Base-by-base conservation (phyloP, 2,888 invertebrate genomes). In the Drosophila algonquin region DNA sequence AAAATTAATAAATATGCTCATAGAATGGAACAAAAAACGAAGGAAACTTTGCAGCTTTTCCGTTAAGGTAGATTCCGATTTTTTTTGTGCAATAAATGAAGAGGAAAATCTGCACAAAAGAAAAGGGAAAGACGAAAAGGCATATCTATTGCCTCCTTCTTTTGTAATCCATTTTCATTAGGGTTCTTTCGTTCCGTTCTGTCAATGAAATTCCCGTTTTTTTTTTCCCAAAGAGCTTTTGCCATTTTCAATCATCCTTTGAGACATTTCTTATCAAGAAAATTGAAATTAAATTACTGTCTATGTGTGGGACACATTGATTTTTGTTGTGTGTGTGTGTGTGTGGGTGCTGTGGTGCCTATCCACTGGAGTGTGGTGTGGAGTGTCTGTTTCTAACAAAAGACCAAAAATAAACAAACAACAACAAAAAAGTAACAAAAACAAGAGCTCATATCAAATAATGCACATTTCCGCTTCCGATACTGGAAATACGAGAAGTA, bases 381-480 rank as follows among this genome's bases (percentile, higher is more conserved):
- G 24, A 40, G 60, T 35, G 21, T 44, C 18, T 35, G 48, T 70
- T 40, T 6, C 40, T 48, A 8, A 63, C 16, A 51, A 52, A 70
- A 30, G 50, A 35, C 46, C 50, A 47, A 46, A 35, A 71, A 57
- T n/a, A 16, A 46, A 52, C 45, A 24, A 50, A 30, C 16, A 54
- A 64, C 68, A 76, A 76, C 56, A 63, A 32, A 57, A 24, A 16
- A 50, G 47, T 30, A 50, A 30, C 16, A 54, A 65, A 70, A 76
- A 76, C 57, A 62, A 35, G 58, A 60, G 70, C 59, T 55, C 71
- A 68, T 77, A 86, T 80, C 75, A 83, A 85, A 85, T 88, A 83
- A 82, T 89, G 87, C 89, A 87, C 87, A 89, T 86, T 89, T 86
- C 81, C 87, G 81, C 63, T 86, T 78, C 71, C 74, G 71, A 48